phyloP scores from a whole-genome alignment of 2,797 vertebrate genomes.

The Mus minutoides region DNA sequence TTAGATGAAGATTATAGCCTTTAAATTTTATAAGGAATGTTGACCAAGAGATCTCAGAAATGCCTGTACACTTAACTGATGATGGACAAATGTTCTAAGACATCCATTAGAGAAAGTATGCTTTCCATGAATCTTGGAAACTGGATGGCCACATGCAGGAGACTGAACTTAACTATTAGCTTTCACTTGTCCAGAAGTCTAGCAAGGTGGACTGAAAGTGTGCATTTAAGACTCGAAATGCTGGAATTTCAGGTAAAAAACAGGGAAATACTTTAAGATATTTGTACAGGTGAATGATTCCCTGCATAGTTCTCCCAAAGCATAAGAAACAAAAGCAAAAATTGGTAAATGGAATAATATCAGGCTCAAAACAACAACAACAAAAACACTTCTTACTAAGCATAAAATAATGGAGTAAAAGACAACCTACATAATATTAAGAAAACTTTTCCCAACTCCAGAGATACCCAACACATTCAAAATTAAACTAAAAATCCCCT shows the following conservation, averaged over 20 bases:
- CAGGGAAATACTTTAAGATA: background rate
- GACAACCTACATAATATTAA: background rate
- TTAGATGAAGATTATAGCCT: background rate
- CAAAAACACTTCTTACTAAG: background rate
- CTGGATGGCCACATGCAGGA: background rate
- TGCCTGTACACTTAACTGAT: background rate
- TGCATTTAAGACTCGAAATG: background rate
- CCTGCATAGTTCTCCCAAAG: background rate
- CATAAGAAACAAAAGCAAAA: background rate
- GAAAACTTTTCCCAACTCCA: background rate
- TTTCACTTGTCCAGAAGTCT: background rate
- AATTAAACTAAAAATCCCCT: background rate
- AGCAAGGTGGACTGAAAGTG: background rate
- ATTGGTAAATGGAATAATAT: background rate
- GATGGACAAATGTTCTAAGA: background rate
- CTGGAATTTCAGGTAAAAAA: background rate
- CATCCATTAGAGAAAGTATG: background rate
- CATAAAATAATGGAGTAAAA: background rate
- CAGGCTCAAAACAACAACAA: background rate
- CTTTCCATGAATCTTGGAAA: background rate
- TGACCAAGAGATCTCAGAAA: background rate
- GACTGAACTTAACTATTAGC: background rate
- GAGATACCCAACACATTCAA: background rate
- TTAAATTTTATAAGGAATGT: background rate
- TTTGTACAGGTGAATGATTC: background rate